Evolutionary conservation across 2,888 invertebrate species (phyloP).

Genomic region (Alloscopus bannaensis): DNA sequence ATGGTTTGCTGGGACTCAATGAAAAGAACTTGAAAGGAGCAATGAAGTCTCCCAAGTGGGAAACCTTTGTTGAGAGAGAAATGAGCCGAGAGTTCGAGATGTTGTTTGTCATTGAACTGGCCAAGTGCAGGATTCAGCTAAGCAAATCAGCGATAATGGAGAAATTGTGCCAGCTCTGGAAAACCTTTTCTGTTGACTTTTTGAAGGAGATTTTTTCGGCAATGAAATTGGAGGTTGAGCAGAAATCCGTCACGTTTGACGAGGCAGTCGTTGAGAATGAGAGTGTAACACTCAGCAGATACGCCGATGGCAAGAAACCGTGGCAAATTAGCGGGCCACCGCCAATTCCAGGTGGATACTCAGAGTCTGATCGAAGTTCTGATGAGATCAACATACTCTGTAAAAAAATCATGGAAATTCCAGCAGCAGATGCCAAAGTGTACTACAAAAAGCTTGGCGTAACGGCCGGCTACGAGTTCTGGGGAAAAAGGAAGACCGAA

Average conservation of each 20-base stretch:
- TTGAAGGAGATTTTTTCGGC: conserved; percentile 19
- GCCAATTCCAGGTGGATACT: not conserved
- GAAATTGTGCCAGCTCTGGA: conserved; percentile 16
- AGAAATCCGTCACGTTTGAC: too few species aligned
- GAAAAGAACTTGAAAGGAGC: conserved; percentile 44
- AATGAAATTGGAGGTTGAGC: not conserved
- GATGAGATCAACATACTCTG: conserved; percentile 5
- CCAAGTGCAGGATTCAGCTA: not conserved
- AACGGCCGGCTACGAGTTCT: conserved; percentile 17
- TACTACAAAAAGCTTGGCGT: conserved; percentile 2
- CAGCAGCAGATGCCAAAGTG: not conserved
- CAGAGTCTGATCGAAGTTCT: not conserved
- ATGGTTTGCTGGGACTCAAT: conserved; percentile 19
- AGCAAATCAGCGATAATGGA: not conserved
- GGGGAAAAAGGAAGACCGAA: conserved; percentile 30
- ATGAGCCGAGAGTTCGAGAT: conserved; percentile 28
- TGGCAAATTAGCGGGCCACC: not conserved
- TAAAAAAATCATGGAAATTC: conserved; percentile 1
- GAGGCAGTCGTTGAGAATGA: too few species aligned
- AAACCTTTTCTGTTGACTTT: conserved; percentile 32
- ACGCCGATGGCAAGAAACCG: not conserved
- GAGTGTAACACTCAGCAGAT: too few species aligned
- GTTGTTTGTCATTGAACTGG: conserved; percentile 12
- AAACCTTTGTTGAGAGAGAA: conserved; percentile 43
- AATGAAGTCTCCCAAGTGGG: conserved; percentile 41